Percentiles rank a stretch among this genome's conserved stretches.
phyloP scores from a whole-genome alignment of 2,797 vertebrate species.

The Catamblyrhynchus diadema region DNA sequence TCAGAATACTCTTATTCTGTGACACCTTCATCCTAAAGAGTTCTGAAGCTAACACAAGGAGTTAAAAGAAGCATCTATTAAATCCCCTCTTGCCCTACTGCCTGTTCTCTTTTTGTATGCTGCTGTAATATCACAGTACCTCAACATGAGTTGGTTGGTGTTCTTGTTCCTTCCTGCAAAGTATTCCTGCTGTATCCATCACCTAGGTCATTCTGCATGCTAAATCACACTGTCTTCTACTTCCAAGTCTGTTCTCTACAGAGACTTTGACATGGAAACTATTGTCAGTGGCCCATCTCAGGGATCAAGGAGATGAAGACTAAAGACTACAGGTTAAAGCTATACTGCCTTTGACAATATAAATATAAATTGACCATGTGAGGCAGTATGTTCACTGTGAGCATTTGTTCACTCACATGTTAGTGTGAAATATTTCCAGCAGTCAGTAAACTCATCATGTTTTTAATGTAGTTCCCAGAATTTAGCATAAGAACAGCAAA shows the following conservation, averaged over 20 bases:
- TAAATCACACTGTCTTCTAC: not conserved
- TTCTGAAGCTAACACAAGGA: not conserved
- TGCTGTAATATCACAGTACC: not conserved
- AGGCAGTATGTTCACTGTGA: not conserved
- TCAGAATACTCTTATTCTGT: not conserved
- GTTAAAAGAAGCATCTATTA: not conserved
- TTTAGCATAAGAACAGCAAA: not conserved
- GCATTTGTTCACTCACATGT: not conserved
- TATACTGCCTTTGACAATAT: not conserved
- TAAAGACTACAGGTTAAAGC: not conserved
- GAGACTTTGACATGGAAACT: not conserved
- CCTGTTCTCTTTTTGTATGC: accelerated
- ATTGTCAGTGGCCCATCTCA: not conserved
- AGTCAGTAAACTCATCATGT: not conserved
- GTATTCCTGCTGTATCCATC: not conserved
- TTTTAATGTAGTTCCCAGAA: not conserved
- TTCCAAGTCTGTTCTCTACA: not conserved
- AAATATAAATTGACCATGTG: not conserved
- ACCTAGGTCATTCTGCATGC: not conserved
- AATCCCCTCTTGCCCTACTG: not conserved
- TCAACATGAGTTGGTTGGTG: not conserved
- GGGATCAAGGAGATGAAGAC: not conserved
- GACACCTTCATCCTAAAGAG: not conserved
- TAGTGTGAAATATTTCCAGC: not conserved
- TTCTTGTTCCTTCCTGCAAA: not conserved